Conservation (phyloP, 2,113 vertebrate species). For the Gadus macrocephalus region DNA sequence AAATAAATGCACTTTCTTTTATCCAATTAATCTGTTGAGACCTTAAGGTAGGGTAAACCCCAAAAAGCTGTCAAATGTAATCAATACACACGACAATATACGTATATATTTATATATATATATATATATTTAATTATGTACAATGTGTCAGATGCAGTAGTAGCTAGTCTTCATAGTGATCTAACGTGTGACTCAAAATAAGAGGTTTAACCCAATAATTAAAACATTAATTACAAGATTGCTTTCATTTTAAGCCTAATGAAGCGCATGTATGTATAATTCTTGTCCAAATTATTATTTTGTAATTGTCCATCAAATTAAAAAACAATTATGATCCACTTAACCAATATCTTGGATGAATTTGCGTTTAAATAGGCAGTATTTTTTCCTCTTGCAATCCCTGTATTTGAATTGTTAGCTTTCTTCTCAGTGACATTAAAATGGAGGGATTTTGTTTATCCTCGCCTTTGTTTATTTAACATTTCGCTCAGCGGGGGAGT, state of each 20-base stretch:
- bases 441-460: constrained; percentile 82
- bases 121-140: too few relatives aligned
- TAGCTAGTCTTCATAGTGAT: too few relatives aligned
- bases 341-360: constrained; percentile 21
- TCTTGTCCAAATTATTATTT: background rate
- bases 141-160: too few relatives aligned
- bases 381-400: constrained; percentile 55
- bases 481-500: constrained; percentile 78
- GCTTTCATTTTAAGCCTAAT: too few relatives aligned
- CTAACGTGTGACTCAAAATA: too few relatives aligned
- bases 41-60: too few relatives aligned
- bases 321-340: constrained; percentile 41
- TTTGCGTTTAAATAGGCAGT: constrained; percentile 59
- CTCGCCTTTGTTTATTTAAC: constrained; percentile 79
- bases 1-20: background rate
- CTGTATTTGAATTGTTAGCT: constrained; percentile 71
- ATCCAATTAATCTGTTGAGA: too few relatives aligned
- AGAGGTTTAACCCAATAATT: too few relatives aligned
- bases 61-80: too few relatives aligned
- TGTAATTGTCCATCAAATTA: constrained; percentile 12
- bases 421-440: constrained; percentile 80
- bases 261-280: background rate
- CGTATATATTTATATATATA: too few relatives aligned
- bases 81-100: too few relatives aligned
- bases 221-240: too few relatives aligned